Evolutionary conservation across 1,140 invertebrate species (phyloP), one percentile per base, ranked within the genome.

Genomic region (Chymomyza costata): DNA sequence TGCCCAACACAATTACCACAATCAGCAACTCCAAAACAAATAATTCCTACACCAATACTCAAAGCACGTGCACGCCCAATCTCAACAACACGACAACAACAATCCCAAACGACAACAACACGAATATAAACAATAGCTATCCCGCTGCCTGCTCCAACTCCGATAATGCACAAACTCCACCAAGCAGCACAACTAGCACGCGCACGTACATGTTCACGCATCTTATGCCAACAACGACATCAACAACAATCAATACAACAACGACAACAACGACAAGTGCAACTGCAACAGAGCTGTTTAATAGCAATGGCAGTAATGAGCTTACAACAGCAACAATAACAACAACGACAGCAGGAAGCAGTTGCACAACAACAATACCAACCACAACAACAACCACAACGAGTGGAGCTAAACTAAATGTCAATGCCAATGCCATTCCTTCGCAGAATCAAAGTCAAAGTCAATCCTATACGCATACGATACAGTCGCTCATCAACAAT

Each of bases 401-500:
- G 47, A 55, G 66, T 35, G 63, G 52, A 25, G 55, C 65, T 82
- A 82, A 82, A 82, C 48, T 67, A 43, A 82, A 78, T 82, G 76
- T 74, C 65, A 61, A 74, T 82, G 74, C 74, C 61, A 81, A 81
- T 81, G 73, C 76, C 63, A 82, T 83, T 84, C 69, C 71, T 65
- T 78, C 73, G 73, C 73, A 78, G 73, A 78, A 78, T 39, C 66
- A 78, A 52, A 73, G 63, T 66, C 68, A 71, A 54, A 76, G 39
- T 51, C 56, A 63, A 52, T 78, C 78, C 52, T 85, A 85, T 51
- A 84, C 88, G 40, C 86, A 87, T 50, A 87, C 88, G 18, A 83
- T 89, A 56, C 94, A 97, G 88, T 94, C 95, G 51, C 91, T 94
- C n/a, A 90, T 93, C 85, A 93, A 94, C 81, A 90, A 94, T 41